Conservation (phyloP, 2,113 vertebrate species). For the Anguilla rostrata region DNA sequence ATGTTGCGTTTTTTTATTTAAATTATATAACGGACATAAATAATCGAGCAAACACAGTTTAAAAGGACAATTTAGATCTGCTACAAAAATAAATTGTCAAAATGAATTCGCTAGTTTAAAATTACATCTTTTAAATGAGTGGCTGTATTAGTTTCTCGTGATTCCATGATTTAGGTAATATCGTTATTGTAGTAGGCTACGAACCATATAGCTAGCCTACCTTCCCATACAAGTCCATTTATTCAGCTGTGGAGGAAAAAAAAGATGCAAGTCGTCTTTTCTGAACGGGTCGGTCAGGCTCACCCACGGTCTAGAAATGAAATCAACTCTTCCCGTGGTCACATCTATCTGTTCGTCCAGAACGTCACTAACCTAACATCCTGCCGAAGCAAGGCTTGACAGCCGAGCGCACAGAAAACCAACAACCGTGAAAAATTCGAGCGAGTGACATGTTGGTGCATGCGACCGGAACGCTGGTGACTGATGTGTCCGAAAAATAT, state of each 20-base stretch:
- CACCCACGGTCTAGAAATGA: not conserved
- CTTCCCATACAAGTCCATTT: constrained; percentile 9
- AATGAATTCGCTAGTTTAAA: not conserved
- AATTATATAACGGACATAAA: not conserved
- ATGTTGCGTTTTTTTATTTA: not conserved
- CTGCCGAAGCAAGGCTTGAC: not conserved
- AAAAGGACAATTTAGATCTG: not conserved
- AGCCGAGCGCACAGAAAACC: not conserved
- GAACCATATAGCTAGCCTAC: not conserved
- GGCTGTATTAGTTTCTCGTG: not conserved
- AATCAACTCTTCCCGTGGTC: not conserved
- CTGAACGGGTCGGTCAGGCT: not conserved
- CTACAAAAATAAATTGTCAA: not conserved
- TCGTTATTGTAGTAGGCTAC: not conserved
- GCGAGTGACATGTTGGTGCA: not conserved
- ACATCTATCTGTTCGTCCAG: not conserved
- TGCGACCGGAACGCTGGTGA: not conserved
- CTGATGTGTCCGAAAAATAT: not conserved
- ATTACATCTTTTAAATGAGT: not conserved
- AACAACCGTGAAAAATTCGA: not conserved
- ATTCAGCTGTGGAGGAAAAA: not conserved
- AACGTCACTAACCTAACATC: constrained; percentile 1
- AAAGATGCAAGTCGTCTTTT: not conserved
- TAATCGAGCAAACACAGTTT: not conserved
- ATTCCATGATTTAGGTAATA: not conserved